These are phyloP conservation scores for Papilio machaon DNA, from an alignment of 1,140 invertebrate species.

Conservation along the genomic window DNA sequence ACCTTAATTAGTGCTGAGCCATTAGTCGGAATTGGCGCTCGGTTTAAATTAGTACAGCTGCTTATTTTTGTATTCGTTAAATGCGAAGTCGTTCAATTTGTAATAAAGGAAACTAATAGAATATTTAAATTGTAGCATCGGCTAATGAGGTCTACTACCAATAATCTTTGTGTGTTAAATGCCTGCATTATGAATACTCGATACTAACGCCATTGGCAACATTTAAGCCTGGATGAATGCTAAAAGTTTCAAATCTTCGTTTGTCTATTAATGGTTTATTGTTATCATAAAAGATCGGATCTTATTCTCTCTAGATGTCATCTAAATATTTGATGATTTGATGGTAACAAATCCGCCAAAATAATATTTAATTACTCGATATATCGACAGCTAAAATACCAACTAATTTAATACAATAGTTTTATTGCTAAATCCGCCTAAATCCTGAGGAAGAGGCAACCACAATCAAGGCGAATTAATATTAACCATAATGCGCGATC, in stretches of 20 bases:
- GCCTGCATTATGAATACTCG: background rate
- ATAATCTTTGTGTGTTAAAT: background rate
- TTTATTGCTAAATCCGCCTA: conserved; percentile 1
- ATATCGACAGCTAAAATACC: background rate
- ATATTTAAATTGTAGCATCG: conserved; percentile 44
- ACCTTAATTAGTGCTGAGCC: conserved; percentile 71
- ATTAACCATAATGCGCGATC: background rate
- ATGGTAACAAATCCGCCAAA: too few species aligned
- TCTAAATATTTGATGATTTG: too few species aligned
- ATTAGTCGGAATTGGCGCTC: conserved; percentile 62
- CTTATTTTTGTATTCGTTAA: conserved; percentile 70
- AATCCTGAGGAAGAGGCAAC: background rate
- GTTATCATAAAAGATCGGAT: background rate
- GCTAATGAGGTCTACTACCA: background rate
- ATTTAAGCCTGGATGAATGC: background rate
- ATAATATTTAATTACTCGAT: background rate
- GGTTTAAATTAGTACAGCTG: conserved; percentile 71
- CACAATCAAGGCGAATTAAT: background rate
- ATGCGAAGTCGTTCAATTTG: conserved; percentile 71
- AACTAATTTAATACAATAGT: background rate
- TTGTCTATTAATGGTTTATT: background rate
- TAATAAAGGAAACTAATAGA: conserved; percentile 66
- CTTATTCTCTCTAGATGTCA: background rate
- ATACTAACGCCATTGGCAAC: background rate
- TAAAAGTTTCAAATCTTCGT: background rate